Percentiles rank a stretch among this genome's conserved stretches.
phyloP scores from a whole-genome alignment of 2,888 invertebrate species.

The Chymomyza procnemis region DNA sequence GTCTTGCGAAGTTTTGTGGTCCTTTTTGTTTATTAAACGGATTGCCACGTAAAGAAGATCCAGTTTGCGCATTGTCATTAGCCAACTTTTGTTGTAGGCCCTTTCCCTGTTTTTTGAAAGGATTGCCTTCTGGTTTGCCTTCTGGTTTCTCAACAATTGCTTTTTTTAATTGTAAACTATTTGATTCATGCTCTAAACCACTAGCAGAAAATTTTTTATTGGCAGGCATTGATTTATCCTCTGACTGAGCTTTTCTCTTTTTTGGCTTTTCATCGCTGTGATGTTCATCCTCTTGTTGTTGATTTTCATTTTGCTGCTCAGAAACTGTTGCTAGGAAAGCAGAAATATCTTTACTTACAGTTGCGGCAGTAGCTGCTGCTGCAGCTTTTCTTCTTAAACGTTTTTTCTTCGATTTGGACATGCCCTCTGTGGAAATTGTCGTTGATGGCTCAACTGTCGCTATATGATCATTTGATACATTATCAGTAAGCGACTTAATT shows the following conservation, averaged over 20 bases:
- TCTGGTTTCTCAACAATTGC: not conserved
- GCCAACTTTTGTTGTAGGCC: constrained; percentile 60
- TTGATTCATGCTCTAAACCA: not conserved
- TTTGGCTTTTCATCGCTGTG: not conserved
- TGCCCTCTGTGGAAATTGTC: constrained; percentile 27
- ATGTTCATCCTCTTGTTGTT: not conserved
- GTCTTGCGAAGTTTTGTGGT: not conserved
- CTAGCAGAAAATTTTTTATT: not conserved
- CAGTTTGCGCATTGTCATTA: not conserved
- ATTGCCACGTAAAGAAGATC: constrained; percentile 21
- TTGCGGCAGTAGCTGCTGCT: constrained; percentile 21
- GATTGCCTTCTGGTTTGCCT: constrained; percentile 22
- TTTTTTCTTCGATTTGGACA: constrained; percentile 58
- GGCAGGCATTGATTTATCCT: not conserved
- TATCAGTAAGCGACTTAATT: not conserved
- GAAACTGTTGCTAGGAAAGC: not conserved
- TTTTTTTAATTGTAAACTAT: not conserved
- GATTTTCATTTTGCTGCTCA: not conserved
- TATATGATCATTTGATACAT: not conserved
- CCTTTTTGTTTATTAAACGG: constrained; percentile 45
- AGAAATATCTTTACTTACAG: not conserved
- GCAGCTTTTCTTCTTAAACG: constrained; percentile 63
- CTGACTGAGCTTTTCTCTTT: no score
- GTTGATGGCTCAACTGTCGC: not conserved
- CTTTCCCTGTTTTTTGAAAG: constrained; percentile 14